Conservation (phyloP, 2,797 vertebrate genomes). For the Rousettus madagascariensis region DNA sequence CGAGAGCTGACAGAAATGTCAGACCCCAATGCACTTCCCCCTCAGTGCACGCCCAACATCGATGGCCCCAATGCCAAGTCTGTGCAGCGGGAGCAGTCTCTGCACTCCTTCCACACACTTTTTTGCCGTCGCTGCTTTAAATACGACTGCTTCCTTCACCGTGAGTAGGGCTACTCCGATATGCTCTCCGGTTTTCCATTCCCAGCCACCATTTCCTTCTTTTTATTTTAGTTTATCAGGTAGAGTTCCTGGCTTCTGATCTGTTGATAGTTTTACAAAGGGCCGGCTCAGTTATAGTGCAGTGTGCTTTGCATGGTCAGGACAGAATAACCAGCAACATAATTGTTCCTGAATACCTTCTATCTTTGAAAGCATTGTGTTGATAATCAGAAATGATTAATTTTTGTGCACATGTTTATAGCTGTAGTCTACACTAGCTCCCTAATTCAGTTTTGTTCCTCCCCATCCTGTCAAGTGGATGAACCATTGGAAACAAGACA, state of each 20-base stretch:
- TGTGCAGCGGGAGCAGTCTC: slow-evolving; percentile 96
- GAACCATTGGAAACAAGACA: slow-evolving; percentile 3
- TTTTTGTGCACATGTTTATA: background rate
- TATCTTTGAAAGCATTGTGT: slow-evolving; percentile 7
- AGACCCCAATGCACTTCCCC: slow-evolving; percentile 91
- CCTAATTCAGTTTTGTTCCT: background rate
- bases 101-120: slow-evolving; percentile 99
- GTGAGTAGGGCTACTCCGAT: slow-evolving; percentile 83
- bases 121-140: slow-evolving; percentile 99
- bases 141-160: slow-evolving; percentile 98
- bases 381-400: background rate
- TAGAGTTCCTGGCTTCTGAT: background rate
- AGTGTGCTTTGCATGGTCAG: background rate
- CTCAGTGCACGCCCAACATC: slow-evolving; percentile 97
- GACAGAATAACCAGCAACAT: background rate
- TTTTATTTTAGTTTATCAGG: background rate
- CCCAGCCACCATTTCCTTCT: background rate
- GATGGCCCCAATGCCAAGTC: slow-evolving; percentile 96
- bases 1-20: slow-evolving; percentile 94
- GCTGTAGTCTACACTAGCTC: background rate
- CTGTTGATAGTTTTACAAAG: background rate
- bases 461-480: background rate
- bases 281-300: background rate
- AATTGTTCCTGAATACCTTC: background rate
- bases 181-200: background rate